phyloP scores from a whole-genome alignment of 2,888 invertebrate genomes.

The Caradrina kadenii region DNA sequence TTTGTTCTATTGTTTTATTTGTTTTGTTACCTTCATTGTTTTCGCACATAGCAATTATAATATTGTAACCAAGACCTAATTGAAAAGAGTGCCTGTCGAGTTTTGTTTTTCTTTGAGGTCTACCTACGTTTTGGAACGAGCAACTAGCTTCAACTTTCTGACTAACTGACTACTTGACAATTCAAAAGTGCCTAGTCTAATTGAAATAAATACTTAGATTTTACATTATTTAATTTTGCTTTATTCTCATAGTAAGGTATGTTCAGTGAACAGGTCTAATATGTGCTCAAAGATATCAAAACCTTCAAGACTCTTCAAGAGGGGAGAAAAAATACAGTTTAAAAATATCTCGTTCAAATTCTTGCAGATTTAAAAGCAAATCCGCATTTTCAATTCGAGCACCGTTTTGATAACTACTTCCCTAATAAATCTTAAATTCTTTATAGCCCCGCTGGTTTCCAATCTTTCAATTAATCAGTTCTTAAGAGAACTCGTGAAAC shows the following conservation, averaged over 20 bases:
- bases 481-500: conserved; percentile 59
- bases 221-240: too few relatives aligned
- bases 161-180: too few relatives aligned
- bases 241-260: not conserved
- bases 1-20: not conserved
- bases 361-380: conserved; percentile 32
- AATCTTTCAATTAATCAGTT: conserved; percentile 70
- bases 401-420: conserved; percentile 61
- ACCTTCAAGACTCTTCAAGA: not conserved
- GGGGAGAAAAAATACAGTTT: conserved; percentile 1
- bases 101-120: too few relatives aligned
- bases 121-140: too few relatives aligned
- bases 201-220: too few relatives aligned
- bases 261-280: not conserved
- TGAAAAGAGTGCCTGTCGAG: too few relatives aligned
- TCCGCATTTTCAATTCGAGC: conserved; percentile 57
- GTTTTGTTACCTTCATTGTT: not conserved
- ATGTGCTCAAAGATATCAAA: not conserved
- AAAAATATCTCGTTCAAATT: conserved; percentile 33
- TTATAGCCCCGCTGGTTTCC: conserved; percentile 62
- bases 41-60: too few relatives aligned
- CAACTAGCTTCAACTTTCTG: too few relatives aligned
- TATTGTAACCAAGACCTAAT: too few relatives aligned
- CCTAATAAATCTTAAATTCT: conserved; percentile 64
- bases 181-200: too few relatives aligned